Base-by-base conservation (phyloP, 2,888 invertebrate genomes). In the Rhorus exstirpatorius region DNA sequence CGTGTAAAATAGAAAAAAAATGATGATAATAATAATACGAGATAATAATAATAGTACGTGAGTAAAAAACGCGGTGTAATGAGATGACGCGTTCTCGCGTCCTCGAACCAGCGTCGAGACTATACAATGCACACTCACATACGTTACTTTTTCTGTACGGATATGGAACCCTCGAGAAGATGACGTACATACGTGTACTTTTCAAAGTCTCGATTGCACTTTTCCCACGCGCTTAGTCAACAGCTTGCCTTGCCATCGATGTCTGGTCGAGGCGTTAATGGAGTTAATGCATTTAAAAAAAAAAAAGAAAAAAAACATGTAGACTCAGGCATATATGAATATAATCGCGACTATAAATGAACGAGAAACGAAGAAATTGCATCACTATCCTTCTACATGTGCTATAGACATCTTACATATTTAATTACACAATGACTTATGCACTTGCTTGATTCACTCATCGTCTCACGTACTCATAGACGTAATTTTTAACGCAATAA, bases 151-250 rank as follows among this genome's bases (percentile, higher is more conserved):
- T 24, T 14, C 26, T 44, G 8, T 14, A 14, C 44, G 21, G 55
- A 75, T 65, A 63, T n/a, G 26, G 61, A 35, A 46, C 44, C 63
- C 31, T 70, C 68, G 51, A 26, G 38, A 78, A 63, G 49, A 63
- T 75, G 74, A 79, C 78, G 81, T 70, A 53, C 49, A 17, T 41
- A 21, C 46, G 46, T 38, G 17, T 24, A 35, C 31, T 58, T 67
- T 51, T 17, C 51, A 35, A 60, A 51, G 60, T 60, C 68, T 35
- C 63, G 41, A 46, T 68, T 46, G 63, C 58, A 78, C 38, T n/a
- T 82, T 82, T 82, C 81, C 70, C 81, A 82, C 74, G 81, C 65
- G 74, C 78, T 78, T 70, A 58, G 63, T 75, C 78, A 51, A 72
- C 71, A 7, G n/a, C n/a, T n/a, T 67, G 53, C 51, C 41, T 8